phyloP scores from a whole-genome alignment of 2,888 invertebrate genomes.

The Hetaerina titia region DNA sequence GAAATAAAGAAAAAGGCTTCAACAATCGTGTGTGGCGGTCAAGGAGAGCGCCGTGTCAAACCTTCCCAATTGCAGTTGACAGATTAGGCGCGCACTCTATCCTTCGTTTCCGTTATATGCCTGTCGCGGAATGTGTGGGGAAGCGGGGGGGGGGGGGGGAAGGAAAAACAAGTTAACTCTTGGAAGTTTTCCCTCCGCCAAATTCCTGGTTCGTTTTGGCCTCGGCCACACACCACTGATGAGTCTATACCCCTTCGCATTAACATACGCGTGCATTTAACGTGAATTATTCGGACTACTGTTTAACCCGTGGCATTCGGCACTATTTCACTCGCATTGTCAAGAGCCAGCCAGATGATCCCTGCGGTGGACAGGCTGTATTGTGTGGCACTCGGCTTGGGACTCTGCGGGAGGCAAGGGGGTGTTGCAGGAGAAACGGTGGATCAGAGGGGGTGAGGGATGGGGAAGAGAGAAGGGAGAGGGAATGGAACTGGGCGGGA shows the following conservation, averaged over 20 bases:
- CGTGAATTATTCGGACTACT: background rate
- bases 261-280: conserved; percentile 26
- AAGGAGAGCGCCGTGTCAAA: background rate
- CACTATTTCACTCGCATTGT: conserved; percentile 24
- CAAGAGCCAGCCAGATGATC: background rate
- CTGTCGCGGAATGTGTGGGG: too few species aligned
- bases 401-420: background rate
- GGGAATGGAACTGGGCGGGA: background rate
- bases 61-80: background rate
- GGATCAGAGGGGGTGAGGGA: background rate
- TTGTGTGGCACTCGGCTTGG: background rate
- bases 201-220: background rate
- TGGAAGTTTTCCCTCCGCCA: background rate
- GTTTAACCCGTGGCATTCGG: conserved; percentile 14
- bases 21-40: background rate
- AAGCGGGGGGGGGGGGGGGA: background rate
- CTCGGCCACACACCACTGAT: background rate
- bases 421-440: too few species aligned
- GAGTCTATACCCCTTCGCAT: background rate
- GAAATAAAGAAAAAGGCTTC: background rate
- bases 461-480: too few species aligned
- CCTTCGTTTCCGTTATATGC: background rate
- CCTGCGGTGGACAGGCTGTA: conserved; percentile 27
- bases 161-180: background rate
- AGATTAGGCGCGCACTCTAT: background rate